Percentiles rank a stretch among this genome's conserved stretches.
phyloP scores from a whole-genome alignment of 2,113 vertebrate genomes.

The Gymnobelideus leadbeateri region DNA sequence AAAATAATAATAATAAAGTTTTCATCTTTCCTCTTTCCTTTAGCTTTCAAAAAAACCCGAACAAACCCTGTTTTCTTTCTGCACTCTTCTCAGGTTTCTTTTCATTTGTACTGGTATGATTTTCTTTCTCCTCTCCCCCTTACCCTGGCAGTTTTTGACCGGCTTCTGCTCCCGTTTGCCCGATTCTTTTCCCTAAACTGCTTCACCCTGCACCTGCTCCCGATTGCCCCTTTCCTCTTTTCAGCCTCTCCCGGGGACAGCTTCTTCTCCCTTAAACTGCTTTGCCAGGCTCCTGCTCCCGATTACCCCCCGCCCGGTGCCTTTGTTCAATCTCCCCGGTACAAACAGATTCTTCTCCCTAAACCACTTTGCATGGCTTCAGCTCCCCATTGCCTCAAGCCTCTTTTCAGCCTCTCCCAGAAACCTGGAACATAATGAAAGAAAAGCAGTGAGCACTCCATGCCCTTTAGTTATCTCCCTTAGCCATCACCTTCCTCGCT shows the following conservation, averaged over 20 bases:
- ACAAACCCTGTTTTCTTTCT: background rate
- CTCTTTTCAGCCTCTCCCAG: background rate
- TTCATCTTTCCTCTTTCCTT: background rate
- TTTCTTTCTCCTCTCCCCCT: background rate
- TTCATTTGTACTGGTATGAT: background rate
- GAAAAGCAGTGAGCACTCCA: background rate
- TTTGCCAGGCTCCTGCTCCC: background rate
- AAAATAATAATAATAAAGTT: background rate
- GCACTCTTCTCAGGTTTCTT: background rate
- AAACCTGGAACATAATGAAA: background rate
- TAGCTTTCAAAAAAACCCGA: background rate
- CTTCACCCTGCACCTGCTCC: background rate
- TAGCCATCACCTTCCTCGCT: background rate
- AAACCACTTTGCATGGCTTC: background rate
- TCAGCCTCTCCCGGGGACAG: background rate
- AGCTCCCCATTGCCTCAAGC: background rate
- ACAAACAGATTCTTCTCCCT: background rate
- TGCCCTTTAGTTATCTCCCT: slow-evolving; percentile 3
- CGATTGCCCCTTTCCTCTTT: background rate
- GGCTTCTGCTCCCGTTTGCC: background rate
- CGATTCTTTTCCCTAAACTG: background rate
- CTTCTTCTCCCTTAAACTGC: background rate
- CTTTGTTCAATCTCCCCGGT: background rate
- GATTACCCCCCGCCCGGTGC: background rate
- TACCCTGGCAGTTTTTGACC: background rate